Conservation (phyloP, 2,113 vertebrate species). For the Dipodomys ordii region DNA sequence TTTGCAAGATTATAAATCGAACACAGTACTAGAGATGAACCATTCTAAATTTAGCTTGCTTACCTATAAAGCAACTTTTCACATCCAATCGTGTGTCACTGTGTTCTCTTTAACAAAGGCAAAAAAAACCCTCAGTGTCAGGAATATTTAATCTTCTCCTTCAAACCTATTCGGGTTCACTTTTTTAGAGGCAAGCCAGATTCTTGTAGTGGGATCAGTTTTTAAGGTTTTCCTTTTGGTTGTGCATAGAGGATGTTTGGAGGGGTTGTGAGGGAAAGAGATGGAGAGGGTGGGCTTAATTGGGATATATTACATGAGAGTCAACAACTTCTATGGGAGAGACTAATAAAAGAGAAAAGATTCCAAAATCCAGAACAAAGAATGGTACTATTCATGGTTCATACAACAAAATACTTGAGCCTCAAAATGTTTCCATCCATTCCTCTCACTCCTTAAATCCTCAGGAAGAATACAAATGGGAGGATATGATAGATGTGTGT, state of each 20-base stretch:
- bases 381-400: neutral
- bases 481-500: neutral
- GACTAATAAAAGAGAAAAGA: neutral
- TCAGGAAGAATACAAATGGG: neutral
- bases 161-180: neutral
- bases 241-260: neutral
- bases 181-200: neutral
- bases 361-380: neutral
- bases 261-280: no score
- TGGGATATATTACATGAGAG: no score
- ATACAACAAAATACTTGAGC: neutral
- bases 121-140: neutral
- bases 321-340: neutral
- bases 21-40: conserved; percentile 43
- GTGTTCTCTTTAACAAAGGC: neutral
- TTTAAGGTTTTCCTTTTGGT: neutral
- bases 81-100: conserved; percentile 11
- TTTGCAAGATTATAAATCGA: conserved; percentile 65
- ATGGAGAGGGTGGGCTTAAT: no score
- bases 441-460: neutral
- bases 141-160: neutral
- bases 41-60: neutral
- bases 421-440: neutral
- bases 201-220: neutral
- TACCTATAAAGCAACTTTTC: conserved; percentile 20